These are phyloP conservation scores for Melikaiella ostensackeni DNA, from an alignment of 2,888 invertebrate species.

Conservation along the genomic window DNA sequence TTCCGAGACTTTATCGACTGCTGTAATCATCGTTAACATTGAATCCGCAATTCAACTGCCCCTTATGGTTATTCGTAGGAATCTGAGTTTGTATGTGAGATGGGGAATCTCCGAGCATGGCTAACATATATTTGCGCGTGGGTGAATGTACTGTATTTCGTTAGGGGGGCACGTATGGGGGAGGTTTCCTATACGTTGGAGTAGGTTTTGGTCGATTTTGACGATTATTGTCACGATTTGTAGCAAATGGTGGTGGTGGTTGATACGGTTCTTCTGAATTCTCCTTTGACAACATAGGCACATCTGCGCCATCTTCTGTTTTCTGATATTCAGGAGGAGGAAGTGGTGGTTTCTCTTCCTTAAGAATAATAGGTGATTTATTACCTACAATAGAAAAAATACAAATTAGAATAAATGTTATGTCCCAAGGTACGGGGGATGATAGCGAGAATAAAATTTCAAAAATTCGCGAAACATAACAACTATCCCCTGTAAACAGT, in stretches of 20 bases:
- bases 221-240: conserved; percentile 85
- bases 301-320: conserved; percentile 78
- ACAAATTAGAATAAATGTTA: background rate
- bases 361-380: conserved; percentile 95
- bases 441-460: too few species aligned
- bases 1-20: background rate
- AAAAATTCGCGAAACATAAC: too few species aligned
- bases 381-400: conserved; percentile 78
- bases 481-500: too few species aligned
- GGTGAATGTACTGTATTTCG: conserved; percentile 72
- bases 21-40: conserved; percentile 26
- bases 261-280: conserved; percentile 88
- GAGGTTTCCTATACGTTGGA: conserved; percentile 95
- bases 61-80: conserved; percentile 5
- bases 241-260: conserved; percentile 92
- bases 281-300: conserved; percentile 75
- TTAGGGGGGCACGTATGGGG: conserved; percentile 99
- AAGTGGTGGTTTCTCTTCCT: conserved; percentile 96
- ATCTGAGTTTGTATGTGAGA: conserved; percentile 61
- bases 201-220: conserved; percentile 90
- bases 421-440: too few species aligned
- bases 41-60: conserved; percentile 7
- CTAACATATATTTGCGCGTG: conserved; percentile 74
- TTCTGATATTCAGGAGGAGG: conserved; percentile 89
- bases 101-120: conserved; percentile 73